phyloP scores from a whole-genome alignment of 2,113 vertebrate species.

The Apaloderma vittatum region DNA sequence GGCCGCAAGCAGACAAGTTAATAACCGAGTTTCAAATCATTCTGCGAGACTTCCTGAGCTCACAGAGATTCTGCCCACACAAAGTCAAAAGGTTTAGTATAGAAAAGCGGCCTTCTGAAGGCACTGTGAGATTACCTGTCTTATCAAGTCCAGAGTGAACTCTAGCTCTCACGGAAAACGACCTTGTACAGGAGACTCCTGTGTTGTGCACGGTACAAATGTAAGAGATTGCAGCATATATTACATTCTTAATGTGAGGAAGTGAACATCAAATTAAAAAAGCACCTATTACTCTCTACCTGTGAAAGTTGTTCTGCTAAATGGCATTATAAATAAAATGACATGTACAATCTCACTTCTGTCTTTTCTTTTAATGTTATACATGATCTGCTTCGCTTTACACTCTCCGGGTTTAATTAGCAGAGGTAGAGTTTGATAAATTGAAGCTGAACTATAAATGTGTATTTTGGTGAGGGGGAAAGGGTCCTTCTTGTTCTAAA shows the following conservation, averaged over 20 bases:
- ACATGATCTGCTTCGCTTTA: not conserved
- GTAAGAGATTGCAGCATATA: not conserved
- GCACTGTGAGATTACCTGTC: not conserved
- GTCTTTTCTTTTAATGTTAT: not conserved
- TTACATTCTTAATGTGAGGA: not conserved
- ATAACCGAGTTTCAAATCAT: slow-evolving; percentile 6
- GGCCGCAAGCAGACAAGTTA: not conserved
- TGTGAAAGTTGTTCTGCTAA: not conserved
- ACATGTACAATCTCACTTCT: not conserved
- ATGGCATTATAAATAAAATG: not conserved
- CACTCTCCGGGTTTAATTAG: not conserved
- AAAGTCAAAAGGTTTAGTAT: not conserved
- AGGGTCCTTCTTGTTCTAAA: not conserved
- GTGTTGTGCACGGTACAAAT: not conserved
- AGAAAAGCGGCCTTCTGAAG: slow-evolving; percentile 3
- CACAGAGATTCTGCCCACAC: slow-evolving; percentile 20
- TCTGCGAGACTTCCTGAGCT: not conserved
- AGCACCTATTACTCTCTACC: not conserved
- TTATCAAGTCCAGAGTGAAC: not conserved
- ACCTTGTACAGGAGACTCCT: not conserved
- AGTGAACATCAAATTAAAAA: slow-evolving; percentile 6
- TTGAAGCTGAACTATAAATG: not conserved
- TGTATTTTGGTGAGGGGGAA: not conserved
- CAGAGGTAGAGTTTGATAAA: not conserved
- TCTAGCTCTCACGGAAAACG: not conserved